phyloP scores from a whole-genome alignment of 2,797 vertebrate species.

The Betta splendens region DNA sequence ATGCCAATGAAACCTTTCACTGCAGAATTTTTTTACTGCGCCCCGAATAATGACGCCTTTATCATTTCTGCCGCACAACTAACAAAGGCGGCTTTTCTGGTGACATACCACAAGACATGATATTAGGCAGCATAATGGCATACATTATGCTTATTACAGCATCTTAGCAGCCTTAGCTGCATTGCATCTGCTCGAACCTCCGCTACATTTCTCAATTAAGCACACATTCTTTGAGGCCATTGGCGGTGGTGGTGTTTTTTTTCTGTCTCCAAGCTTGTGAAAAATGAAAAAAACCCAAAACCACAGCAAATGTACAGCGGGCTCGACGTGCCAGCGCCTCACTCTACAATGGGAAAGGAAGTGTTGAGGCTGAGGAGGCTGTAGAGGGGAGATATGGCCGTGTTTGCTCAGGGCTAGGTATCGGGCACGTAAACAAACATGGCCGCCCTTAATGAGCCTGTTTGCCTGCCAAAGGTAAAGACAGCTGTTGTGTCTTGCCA shows the following conservation, averaged over 20 bases:
- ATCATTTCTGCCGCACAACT: conserved; percentile 58
- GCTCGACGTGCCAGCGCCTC: conserved; percentile 61
- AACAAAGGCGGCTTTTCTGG: conserved; percentile 76
- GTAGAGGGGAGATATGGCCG: conserved; percentile 75
- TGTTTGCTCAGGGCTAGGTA: conserved; percentile 83
- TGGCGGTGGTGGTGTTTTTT: conserved; percentile 37
- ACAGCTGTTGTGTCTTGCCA: conserved; percentile 81
- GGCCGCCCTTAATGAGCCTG: conserved; percentile 81
- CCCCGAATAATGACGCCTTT: conserved; percentile 75
- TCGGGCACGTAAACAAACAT: conserved; percentile 83
- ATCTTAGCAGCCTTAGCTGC: conserved; percentile 39
- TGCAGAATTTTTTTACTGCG: conserved; percentile 66
- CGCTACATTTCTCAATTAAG: conserved; percentile 76
- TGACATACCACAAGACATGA: conserved; percentile 69
- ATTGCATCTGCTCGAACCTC: conserved; percentile 61
- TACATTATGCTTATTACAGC: conserved; percentile 58
- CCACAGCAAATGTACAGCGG: conserved; percentile 30
- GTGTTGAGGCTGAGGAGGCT: conserved; percentile 75
- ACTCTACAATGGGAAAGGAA: conserved; percentile 75
- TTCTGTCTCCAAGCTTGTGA: conserved; percentile 18
- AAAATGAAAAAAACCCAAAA: conserved; percentile 13
- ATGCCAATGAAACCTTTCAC: conserved; percentile 74
- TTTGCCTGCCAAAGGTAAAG: conserved; percentile 84
- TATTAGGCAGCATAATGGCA: conserved; percentile 66
- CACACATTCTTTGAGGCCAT: conserved; percentile 72